Conservation (phyloP, 2,888 invertebrate species). For the Proisotoma minuta region DNA sequence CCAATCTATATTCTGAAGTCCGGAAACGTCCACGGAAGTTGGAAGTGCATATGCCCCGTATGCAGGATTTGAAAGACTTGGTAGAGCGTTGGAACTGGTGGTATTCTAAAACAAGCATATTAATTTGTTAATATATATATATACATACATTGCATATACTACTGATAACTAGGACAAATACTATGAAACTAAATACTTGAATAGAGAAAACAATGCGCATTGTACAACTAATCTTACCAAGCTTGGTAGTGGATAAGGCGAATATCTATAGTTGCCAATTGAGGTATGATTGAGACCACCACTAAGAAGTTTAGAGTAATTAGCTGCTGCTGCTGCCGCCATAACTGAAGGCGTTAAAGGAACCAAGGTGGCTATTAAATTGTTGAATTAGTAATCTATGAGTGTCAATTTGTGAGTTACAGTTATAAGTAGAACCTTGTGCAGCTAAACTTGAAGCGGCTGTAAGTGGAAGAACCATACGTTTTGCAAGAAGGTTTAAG, state of each 20-base stretch:
- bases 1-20: slow-evolving; percentile 47
- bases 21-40: slow-evolving; percentile 46
- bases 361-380: slow-evolving; percentile 41
- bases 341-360: slow-evolving; percentile 43
- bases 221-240: slow-evolving; percentile 43
- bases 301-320: slow-evolving; percentile 45
- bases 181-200: too few species aligned
- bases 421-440: slow-evolving; percentile 44
- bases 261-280: slow-evolving; percentile 46
- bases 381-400: too few species aligned
- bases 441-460: slow-evolving; percentile 44
- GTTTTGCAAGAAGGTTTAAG: slow-evolving; percentile 46
- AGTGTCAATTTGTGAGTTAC: too few species aligned
- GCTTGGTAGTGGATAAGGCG: slow-evolving; percentile 47
- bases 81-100: slow-evolving; percentile 43
- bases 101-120: slow-evolving; percentile 33
- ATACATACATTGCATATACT: neutral
- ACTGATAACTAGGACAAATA: too few species aligned
- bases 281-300: slow-evolving; percentile 46
- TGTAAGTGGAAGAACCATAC: slow-evolving; percentile 47
- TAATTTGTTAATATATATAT: neutral
- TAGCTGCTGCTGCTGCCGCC: slow-evolving; percentile 42
- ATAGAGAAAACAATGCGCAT: slow-evolving; percentile 6
- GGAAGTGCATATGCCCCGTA: slow-evolving; percentile 47
- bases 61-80: slow-evolving; percentile 45